Evolutionary conservation across 64 coral and sea anemone species (phyloP), one percentile per base, ranked within the genome.

Genomic region (Montipora sp.): DNA sequence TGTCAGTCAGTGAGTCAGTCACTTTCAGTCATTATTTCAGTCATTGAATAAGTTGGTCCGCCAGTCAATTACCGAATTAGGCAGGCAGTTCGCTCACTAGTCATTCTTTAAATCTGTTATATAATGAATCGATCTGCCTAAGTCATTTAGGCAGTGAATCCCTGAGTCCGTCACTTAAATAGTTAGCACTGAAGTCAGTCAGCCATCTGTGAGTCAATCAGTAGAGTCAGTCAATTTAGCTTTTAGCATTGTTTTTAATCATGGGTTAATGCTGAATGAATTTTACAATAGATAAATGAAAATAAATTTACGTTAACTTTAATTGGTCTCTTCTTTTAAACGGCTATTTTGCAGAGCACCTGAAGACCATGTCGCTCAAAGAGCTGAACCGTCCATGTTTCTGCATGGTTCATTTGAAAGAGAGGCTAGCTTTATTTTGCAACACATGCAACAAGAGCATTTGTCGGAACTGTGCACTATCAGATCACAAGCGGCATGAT

Each of bases 391-490:
- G 93, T 1, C 93, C 93, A 2, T 69, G 66, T 27, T 90, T 51
- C 47, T 95, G 93, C 59, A 45, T 8, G 18, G 19, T 75, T 49
- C 93, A 95, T 36, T 12, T 60, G 4, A 51, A 59, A 45, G 93
- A 95, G 79, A 80, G 50, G 66, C 43, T 95, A 77, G 75, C 83
- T 18, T 60, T 95, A 45, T 95, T 90, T 45, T 95, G 93, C 63
- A 73, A 78, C 27, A 72, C 77, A 5, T 94, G 93, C 49, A 95
- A 90, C 65, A 66, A 3, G 7, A 90, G 75, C 74, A 90, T 90
- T 59, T 95, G 93, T 69, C 92, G 92, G 19, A 95, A 74, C 15
- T 95, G 93, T 12, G 93, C 88, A 8, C 80, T 95, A 2, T 60
- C 15, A 19, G 88, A 95, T 9, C 93, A 95, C 75, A 95, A 75